A percentile compares a stretch with the other conserved stretches of the same genome.
Evolutionary conservation across 2,113 vertebrate species (phyloP).

Genomic region (Jaculus jaculus): DNA sequence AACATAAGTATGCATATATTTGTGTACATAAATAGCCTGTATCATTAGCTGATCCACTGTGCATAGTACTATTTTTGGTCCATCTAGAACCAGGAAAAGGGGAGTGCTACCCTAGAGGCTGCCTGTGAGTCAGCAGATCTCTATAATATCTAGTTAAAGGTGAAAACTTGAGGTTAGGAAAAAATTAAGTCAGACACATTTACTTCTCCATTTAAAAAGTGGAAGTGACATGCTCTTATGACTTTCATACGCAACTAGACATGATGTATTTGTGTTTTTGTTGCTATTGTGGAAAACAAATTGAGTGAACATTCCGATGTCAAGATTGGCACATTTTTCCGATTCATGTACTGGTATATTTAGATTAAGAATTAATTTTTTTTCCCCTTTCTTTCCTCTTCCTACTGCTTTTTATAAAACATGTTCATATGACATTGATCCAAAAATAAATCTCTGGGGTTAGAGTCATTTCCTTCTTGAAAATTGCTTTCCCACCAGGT

Average conservation of each 20-base stretch:
- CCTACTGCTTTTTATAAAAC: constrained; percentile 2
- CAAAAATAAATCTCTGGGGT: constrained; percentile 10
- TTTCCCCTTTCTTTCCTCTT: neutral
- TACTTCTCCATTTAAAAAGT: constrained; percentile 43
- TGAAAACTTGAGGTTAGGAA: constrained; percentile 41
- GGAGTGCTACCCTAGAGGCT: neutral
- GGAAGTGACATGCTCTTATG: constrained; percentile 9
- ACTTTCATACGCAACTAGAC: neutral
- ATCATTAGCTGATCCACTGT: neutral
- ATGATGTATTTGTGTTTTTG: constrained; percentile 32
- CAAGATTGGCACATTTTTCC: constrained; percentile 16
- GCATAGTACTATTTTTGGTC: neutral
- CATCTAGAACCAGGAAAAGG: neutral
- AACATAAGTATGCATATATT: neutral
- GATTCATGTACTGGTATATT: neutral
- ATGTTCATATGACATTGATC: neutral
- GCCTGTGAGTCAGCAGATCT: constrained; percentile 39
- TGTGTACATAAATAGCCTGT: neutral
- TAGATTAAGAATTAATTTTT: constrained; percentile 8
- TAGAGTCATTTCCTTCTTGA: constrained; percentile 21
- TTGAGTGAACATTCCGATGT: neutral
- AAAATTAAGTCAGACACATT: constrained; percentile 33
- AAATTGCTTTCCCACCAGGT: constrained; percentile 56
- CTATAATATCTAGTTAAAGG: constrained; percentile 39
- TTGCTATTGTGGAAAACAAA: constrained; percentile 21